Base-by-base conservation (phyloP, 2,888 invertebrate genomes). In the Papilio demoleus region DNA sequence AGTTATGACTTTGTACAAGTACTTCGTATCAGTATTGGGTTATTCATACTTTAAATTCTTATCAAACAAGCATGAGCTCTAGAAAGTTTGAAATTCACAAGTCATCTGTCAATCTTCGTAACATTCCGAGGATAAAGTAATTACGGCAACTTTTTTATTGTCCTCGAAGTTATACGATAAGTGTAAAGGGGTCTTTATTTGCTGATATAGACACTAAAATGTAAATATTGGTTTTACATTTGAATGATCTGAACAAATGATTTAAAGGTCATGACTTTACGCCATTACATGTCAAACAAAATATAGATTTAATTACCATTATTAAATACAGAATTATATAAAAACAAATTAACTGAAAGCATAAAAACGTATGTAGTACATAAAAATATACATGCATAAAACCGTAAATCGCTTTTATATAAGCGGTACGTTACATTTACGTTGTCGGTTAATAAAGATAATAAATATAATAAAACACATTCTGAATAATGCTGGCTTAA, bases 231-330 rank as follows among this genome's bases (percentile, higher is more conserved):
- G 50, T 50, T 36, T 60, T 45, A 58, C 34, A 58, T 58, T 56
- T 65, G 58, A 58, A 59, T 65, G 42, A 58, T 58, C 19, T 65
- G 56, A 45, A 40, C 58, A 58, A 58, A 58, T 58, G 40, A 65
- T n/a, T 65, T 65, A 58, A 42, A 56, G 50, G 19, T 59, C 58
- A 22, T 47, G 59, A 45, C 19, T 65, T 53, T 56, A 56, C 53
- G 31, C 53, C 53, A 56, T 31, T 56, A 56, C n/a, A 31, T 31
- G 1, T 56, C 53, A 31, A 56, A 31, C 53, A 56, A 56, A 31
- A 56, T 31, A 31, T 17, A 56, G 27, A 56, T 56, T 56, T 56
- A 56, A 56, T 31, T 56, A 31, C n/a, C 53, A 27, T 53, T 27
- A 53, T 24, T 50, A 27, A 14, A 1, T 50, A 27, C 14, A 24